A percentile compares a stretch with the other conserved stretches of the same genome.
Conservation (phyloP, 2,888 invertebrate species). For the Steinernema scapterisci region DNA sequence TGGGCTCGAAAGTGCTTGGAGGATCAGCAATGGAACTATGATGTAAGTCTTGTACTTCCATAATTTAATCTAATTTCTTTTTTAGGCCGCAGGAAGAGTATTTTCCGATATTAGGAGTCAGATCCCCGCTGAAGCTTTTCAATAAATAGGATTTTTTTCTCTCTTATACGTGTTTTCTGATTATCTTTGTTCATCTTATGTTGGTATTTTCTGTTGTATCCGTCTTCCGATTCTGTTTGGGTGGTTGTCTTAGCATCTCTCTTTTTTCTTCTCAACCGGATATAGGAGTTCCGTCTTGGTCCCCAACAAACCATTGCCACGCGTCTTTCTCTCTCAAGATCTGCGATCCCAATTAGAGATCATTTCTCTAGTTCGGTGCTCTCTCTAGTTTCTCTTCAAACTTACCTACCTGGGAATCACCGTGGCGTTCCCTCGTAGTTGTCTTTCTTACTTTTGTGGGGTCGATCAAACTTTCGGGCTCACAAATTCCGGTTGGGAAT, state of each 20-base stretch:
- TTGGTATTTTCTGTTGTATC: background rate
- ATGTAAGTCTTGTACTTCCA: slow-evolving; percentile 36
- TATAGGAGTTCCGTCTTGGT: too few relatives aligned
- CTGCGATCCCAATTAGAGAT: too few relatives aligned
- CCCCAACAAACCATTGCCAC: too few relatives aligned
- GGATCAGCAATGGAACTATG: slow-evolving; percentile 58
- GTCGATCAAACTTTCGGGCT: too few relatives aligned
- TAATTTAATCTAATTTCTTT: background rate
- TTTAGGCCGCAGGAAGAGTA: slow-evolving; percentile 11
- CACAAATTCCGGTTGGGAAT: too few relatives aligned
- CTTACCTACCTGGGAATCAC: too few relatives aligned
- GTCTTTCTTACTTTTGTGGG: too few relatives aligned
- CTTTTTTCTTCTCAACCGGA: too few relatives aligned
- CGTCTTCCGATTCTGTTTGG: background rate
- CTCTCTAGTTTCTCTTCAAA: too few relatives aligned
- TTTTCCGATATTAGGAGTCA: slow-evolving; percentile 4
- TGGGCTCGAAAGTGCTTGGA: slow-evolving; percentile 59
- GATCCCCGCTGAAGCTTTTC: slow-evolving; percentile 9
- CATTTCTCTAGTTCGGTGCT: too few relatives aligned
- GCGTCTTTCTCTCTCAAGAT: too few relatives aligned
- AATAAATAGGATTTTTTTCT: slow-evolving; percentile 11
- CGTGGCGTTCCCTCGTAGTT: too few relatives aligned
- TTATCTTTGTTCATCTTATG: background rate
- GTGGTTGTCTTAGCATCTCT: background rate
- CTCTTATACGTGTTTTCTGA: background rate